Evolutionary conservation across 1,140 invertebrate species (phyloP), one percentile per base, ranked within the genome.

Genomic region (Portunus trituberculatus): DNA sequence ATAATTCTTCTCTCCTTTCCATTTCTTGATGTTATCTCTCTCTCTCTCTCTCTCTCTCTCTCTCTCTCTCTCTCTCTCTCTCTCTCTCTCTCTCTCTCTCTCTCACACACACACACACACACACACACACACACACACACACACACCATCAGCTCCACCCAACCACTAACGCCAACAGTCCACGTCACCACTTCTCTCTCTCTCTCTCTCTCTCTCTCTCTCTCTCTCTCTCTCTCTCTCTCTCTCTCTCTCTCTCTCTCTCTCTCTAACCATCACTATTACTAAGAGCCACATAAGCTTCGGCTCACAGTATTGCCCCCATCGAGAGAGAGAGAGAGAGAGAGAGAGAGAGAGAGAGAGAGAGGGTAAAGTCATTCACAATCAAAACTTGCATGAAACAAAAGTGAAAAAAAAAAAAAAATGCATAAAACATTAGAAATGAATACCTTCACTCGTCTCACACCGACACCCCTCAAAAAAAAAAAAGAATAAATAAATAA

Each of bases 261-360:
- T 89, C 32, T 46, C 87, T n/a, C 45, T 32, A 84, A 28, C n/a
- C 8, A 25, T 12, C 10, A 32, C 83, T 25, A 28, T 84, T 29
- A 84, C 8, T 25, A n/a, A 4, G 28, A 28, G 83, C 10, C 28
- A n/a, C 8, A 84, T 84, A 25, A 32, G 31, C 83, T 29, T 25
- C 16, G 76, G 28, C 76, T 25, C 20, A 25, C 20, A 28, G 7
- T 25, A 82, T 28, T 28, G 28, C 76, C 76, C 16, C 4, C 83
- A 84, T 16, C 1, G 0, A 46, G 20, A 46, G 39, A 25, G 87
- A 89, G 39, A 25, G 39, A 46, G 87, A 45, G 12, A 46, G 12
- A 25, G 39, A 89, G 32, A 20, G 87, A 89, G 39, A 46, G 20
- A 46, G 87, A 89, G 39, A 89, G 87, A 89, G 20, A 89, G 87